Conservation (phyloP, 2,797 vertebrate species). For the Buphagus erythrorhynchus region DNA sequence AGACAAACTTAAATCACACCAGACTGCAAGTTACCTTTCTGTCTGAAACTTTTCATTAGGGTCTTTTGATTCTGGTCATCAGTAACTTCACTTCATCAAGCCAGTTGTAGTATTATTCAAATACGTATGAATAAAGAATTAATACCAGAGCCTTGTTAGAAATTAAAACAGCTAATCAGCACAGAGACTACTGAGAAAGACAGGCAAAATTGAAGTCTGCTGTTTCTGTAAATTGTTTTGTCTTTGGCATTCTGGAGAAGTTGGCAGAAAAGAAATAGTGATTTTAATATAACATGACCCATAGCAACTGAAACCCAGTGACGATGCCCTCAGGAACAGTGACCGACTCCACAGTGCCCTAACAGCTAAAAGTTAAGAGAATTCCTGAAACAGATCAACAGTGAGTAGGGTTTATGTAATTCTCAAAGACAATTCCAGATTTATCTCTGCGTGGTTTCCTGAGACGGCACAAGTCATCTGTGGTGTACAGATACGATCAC, state of each 20-base stretch:
- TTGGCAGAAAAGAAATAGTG: background rate
- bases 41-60: constrained; percentile 4
- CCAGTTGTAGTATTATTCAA: background rate
- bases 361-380: background rate
- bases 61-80: background rate
- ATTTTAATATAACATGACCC: background rate
- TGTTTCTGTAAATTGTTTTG: background rate
- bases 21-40: constrained; percentile 13
- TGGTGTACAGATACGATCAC: background rate
- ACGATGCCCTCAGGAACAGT: background rate
- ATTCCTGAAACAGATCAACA: background rate
- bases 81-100: background rate
- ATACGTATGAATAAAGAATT: background rate
- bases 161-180: background rate
- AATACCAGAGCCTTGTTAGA: background rate
- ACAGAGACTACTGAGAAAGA: background rate
- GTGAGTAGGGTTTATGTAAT: background rate
- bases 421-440: background rate
- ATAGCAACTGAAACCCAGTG: background rate
- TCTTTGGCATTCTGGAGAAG: background rate
- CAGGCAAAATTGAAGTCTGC: background rate
- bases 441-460: background rate
- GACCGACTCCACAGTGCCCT: background rate
- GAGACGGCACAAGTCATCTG: background rate
- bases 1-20: constrained; percentile 49